phyloP scores from a whole-genome alignment of 2,113 vertebrate genomes.

The Salvelinus fontinalis region DNA sequence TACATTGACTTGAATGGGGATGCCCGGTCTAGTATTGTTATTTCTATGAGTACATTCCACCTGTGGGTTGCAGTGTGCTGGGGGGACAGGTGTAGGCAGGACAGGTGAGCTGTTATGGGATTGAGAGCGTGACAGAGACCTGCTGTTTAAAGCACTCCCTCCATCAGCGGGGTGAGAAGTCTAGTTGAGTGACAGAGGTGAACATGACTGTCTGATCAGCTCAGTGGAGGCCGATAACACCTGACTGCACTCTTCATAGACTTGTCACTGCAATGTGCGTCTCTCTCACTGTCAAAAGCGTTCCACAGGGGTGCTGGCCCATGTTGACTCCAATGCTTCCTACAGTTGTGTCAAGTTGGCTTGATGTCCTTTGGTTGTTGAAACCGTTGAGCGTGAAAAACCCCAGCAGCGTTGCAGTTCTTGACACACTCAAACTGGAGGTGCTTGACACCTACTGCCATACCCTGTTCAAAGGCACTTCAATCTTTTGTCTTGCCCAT shows the following conservation, averaged over 20 bases:
- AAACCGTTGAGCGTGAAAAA: no score
- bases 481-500: no score
- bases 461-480: no score
- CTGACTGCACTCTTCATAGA: slow-evolving; percentile 12
- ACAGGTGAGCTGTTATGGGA: not conserved
- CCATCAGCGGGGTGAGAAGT: not conserved
- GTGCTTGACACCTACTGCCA: no score
- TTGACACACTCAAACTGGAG: no score
- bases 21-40: no score
- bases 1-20: not conserved
- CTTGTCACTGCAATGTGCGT: slow-evolving; percentile 1
- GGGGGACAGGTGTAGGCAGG: no score
- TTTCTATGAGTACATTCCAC: not conserved
- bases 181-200: slow-evolving; percentile 58
- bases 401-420: no score
- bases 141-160: not conserved
- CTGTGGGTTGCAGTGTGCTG: not conserved
- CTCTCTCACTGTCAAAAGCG: not conserved
- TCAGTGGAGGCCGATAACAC: slow-evolving; percentile 44
- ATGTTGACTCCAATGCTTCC: no score
- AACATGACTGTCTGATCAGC: slow-evolving; percentile 53
- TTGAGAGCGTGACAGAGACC: not conserved
- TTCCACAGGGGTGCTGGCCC: no score
- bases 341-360: no score
- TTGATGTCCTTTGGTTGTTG: no score